Base-by-base conservation (phyloP, 92 coral and sea anemone genomes). In the Porites evermanni region DNA sequence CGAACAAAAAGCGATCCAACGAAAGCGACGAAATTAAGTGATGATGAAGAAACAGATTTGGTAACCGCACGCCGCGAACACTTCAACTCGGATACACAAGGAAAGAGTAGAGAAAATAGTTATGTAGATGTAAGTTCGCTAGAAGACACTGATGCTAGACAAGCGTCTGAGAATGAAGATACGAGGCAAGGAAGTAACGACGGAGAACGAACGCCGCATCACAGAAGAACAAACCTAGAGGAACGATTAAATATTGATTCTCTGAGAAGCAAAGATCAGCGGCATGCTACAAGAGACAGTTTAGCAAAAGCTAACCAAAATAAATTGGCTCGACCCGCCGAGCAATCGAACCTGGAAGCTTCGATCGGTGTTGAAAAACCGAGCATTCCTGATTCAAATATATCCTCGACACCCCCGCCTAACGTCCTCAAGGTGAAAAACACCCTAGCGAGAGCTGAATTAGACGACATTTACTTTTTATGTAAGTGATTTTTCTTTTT, bases 391-490 rank as follows among this genome's bases (percentile, higher is more conserved):
- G 88, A 51, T 74, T 73, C 79, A 47, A 85, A 85, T 72, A 53
- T n/a, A 18, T 85, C 88, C 3, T 68, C 92, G 13, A 78, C 88
- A 21, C 87, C 87, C 60, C 94, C 88, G 9, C 91, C 94, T 21
- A 88, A 64, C 78, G 64, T 91, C 78, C 59, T 74, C 69, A 91
- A 91, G 72, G 79, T 88, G 53, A 88, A 80, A 58, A 83, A 88
- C 66, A 87, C 87, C 21, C 84, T 91, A 64, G 89, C 79, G 21
- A 80, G 84, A 76, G 84, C 92, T 0, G 94, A 91, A 83, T 68
- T 91, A 88, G 94, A 91, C 79, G 94, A 91, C 73, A 91, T 91
- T 72, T 91, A 91, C 65, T 91, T 91, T 85, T 80, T 91, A 81
- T 91, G 94, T 91, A 53, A 91, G 94, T 91, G 68, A n/a, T 70